Evolutionary conservation across 2,113 vertebrate genomes (phyloP).

Genomic region (Picathartes gymnocephalus): DNA sequence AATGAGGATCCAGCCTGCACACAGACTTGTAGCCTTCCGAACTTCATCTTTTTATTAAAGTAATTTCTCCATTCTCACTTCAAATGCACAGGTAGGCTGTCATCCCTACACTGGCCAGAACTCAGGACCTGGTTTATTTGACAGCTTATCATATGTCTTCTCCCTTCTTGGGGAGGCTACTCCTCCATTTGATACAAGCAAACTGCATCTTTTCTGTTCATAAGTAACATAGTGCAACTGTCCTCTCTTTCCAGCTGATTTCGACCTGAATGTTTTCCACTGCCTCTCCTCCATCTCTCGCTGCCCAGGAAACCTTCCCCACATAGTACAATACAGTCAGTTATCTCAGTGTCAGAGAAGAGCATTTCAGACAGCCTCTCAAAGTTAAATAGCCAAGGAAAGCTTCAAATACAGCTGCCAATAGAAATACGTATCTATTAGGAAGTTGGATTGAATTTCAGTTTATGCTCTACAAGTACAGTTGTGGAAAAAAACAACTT

Average conservation of each 20-base stretch:
- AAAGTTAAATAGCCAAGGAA: background rate
- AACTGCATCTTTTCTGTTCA: background rate
- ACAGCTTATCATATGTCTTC: background rate
- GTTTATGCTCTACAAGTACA: background rate
- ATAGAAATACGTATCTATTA: background rate
- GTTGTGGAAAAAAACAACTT: background rate
- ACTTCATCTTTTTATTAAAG: background rate
- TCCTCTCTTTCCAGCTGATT: background rate
- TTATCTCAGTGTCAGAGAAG: background rate
- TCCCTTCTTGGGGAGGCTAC: background rate
- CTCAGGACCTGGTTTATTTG: background rate
- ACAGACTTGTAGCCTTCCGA: background rate
- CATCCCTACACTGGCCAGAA: background rate
- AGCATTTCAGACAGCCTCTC: background rate
- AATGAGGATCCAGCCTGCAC: background rate
- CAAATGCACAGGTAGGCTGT: background rate
- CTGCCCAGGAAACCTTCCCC: background rate
- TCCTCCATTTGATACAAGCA: background rate
- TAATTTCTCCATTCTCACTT: background rate
- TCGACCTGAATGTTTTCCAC: background rate
- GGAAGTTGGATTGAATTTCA: background rate
- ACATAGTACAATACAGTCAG: fast-evolving
- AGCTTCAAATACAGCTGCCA: background rate
- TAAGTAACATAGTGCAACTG: background rate
- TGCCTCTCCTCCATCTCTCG: background rate